Evolutionary conservation across 2,888 invertebrate species (phyloP).

Genomic region (Candidula unifasciata): DNA sequence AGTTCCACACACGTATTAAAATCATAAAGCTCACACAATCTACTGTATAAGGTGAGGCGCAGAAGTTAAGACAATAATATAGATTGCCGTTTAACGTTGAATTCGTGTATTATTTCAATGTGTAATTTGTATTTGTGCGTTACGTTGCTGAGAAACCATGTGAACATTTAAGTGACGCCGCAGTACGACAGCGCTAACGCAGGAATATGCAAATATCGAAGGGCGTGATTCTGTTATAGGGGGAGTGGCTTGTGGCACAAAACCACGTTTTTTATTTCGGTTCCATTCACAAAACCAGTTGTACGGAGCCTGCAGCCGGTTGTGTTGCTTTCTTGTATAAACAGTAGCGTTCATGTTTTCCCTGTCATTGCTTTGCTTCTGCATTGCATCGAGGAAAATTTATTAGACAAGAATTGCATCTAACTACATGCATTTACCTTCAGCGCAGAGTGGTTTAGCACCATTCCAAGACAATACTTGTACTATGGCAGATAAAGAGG

Average conservation of each 20-base stretch:
- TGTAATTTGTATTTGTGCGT: too few species aligned
- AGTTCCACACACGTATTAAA: too few species aligned
- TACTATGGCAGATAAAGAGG: constrained; percentile 59
- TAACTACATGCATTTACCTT: constrained; percentile 74
- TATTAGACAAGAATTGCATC: too few species aligned
- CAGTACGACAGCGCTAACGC: too few species aligned
- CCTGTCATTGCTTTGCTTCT: background rate
- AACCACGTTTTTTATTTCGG: constrained; percentile 17
- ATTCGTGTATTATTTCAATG: too few species aligned
- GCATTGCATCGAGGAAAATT: constrained; percentile 2
- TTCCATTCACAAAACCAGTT: constrained; percentile 2
- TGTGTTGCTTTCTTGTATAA: background rate
- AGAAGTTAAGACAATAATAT: too few species aligned
- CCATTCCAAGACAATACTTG: constrained; percentile 72
- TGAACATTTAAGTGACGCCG: too few species aligned
- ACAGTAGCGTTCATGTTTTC: background rate
- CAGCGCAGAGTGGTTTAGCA: constrained; percentile 75
- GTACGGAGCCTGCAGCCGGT: background rate
- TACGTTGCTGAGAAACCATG: too few species aligned
- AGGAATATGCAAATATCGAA: too few species aligned
- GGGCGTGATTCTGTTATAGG: background rate
- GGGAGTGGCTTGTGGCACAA: constrained; percentile 35
- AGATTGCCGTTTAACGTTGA: too few species aligned
- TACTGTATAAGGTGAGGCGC: too few species aligned
- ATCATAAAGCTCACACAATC: too few species aligned